Evolutionary conservation across 2,113 vertebrate genomes (phyloP).

Genomic region (Phylloscopus trochiloides): DNA sequence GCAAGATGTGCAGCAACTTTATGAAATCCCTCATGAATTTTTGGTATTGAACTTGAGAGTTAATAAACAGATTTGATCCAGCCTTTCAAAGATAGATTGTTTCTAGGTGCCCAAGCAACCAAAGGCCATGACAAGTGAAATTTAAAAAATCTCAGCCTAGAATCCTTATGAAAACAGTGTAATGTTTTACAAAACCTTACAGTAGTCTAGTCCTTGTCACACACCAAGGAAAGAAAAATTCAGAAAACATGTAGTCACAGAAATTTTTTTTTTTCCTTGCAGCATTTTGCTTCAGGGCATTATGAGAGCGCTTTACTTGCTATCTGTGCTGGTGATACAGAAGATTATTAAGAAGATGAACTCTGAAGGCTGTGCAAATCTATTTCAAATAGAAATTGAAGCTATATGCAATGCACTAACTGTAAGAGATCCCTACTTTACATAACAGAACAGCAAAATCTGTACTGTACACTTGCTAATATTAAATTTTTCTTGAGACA

Average conservation of each 20-base stretch:
- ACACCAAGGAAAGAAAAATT: background rate
- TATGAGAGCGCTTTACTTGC: slow-evolving; percentile 77
- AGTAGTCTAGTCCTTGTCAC: background rate
- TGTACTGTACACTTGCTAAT: background rate
- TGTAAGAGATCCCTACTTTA: background rate
- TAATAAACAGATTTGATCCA: background rate
- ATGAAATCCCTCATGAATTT: background rate
- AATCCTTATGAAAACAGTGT: background rate
- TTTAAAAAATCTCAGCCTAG: background rate
- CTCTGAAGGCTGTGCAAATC: background rate
- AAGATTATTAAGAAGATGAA: slow-evolving; percentile 63
- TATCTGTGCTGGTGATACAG: slow-evolving; percentile 73
- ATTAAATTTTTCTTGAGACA: background rate
- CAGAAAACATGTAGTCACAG: background rate
- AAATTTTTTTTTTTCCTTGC: slow-evolving; percentile 23
- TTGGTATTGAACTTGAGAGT: background rate
- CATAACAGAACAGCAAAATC: background rate
- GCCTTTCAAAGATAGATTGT: background rate
- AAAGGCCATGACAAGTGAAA: background rate
- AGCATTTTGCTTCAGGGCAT: slow-evolving; percentile 80
- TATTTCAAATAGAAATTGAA: background rate
- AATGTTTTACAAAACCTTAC: background rate
- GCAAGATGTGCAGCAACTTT: background rate
- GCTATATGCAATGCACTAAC: background rate
- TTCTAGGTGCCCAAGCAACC: background rate